phyloP scores from a whole-genome alignment of 2,888 invertebrate species.

The Crossocerus cetratus region DNA sequence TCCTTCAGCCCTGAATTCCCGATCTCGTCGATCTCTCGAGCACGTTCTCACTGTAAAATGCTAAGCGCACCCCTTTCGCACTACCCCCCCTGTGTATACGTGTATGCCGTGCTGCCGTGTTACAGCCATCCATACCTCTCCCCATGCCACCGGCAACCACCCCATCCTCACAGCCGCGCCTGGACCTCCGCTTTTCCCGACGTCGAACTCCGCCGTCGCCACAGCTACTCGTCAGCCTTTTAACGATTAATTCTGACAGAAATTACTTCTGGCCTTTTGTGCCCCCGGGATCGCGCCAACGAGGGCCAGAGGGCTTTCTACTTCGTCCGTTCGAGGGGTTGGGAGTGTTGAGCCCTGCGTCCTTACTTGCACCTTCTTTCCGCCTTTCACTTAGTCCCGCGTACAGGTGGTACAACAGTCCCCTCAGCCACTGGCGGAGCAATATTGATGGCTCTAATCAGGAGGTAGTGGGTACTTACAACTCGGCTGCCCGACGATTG shows the following conservation, averaged over 20 bases:
- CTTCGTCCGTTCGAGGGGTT: no score
- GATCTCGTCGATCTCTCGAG: constrained; percentile 47
- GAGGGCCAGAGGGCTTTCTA: no score
- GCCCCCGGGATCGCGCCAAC: no score
- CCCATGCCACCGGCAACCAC: neutral
- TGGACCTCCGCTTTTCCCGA: constrained; percentile 5
- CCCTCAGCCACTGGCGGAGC: no score
- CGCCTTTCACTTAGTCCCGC: neutral
- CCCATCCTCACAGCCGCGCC: neutral
- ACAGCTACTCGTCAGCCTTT: constrained; percentile 23
- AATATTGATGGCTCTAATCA: no score
- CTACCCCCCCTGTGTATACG: constrained; percentile 11
- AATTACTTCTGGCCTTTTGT: constrained; percentile 12
- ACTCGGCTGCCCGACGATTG: no score
- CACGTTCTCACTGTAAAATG: constrained; percentile 57
- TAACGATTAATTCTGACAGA: constrained; percentile 27
- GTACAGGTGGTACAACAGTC: neutral
- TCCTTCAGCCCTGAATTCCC: constrained; percentile 46
- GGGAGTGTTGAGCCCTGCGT: no score
- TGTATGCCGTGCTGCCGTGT: neutral
- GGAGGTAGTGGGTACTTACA: no score
- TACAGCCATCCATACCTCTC: neutral
- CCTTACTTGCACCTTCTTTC: neutral
- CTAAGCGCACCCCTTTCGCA: constrained; percentile 30
- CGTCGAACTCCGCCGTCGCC: neutral